These are phyloP conservation scores for Amphimedon queenslandica DNA, from an alignment of 37 sponge, comb jelly and placozoan species.

Conservation along the genomic window DNA sequence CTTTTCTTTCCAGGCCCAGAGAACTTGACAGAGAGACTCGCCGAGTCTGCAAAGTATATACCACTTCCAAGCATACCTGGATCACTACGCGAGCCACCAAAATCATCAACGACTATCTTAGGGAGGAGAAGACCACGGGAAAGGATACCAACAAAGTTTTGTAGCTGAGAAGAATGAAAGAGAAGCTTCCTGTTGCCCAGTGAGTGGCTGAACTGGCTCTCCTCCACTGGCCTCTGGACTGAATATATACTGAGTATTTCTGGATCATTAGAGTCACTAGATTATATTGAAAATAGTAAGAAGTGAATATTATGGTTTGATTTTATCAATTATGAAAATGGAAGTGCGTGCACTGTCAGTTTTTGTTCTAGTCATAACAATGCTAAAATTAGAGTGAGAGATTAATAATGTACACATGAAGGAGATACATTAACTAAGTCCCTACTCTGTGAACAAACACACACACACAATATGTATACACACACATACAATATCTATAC, in stretches of 20 bases:
- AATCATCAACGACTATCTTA: conserved; percentile 91
- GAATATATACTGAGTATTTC: conserved; percentile 44
- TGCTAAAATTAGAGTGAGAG: too few species aligned
- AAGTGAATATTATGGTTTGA: conserved; percentile 8
- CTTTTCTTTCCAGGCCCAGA: conserved; percentile 58
- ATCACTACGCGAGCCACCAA: conserved; percentile 86
- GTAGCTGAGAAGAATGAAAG: conserved; percentile 78
- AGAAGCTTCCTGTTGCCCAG: conserved; percentile 77
- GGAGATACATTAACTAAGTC: too few species aligned
- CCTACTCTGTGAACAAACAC: conserved; percentile 5
- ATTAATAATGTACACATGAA: too few species aligned
- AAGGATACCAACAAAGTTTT: conserved; percentile 87
- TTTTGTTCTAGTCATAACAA: too few species aligned
- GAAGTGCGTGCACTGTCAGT: too few species aligned
- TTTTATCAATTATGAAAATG: too few species aligned
- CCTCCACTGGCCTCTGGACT: conserved; percentile 69
- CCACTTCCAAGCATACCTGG: conserved; percentile 93
- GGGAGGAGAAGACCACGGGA: conserved; percentile 92
- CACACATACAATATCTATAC: too few species aligned
- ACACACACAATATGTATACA: too few species aligned
- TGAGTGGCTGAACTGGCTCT: conserved; percentile 66
- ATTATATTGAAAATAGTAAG: conserved; percentile 1
- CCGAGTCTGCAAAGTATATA: conserved; percentile 90
- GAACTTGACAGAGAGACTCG: conserved; percentile 77
- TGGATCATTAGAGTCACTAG: background rate